These are phyloP conservation scores for Tetragnatha montana DNA, from an alignment of 2,888 invertebrate genomes.

Conservation along the genomic window DNA sequence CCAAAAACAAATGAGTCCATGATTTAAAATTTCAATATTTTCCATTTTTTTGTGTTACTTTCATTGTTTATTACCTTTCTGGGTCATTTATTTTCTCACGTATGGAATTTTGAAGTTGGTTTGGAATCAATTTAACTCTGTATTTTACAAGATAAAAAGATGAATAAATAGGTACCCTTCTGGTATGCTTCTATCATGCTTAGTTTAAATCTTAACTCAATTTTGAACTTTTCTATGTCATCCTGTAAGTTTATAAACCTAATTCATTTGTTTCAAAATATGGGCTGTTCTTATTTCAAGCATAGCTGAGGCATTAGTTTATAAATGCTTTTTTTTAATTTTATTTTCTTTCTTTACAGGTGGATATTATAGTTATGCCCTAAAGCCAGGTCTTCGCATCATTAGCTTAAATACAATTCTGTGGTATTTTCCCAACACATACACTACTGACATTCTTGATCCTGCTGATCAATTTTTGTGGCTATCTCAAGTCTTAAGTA, in stretches of 20 bases:
- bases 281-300: conserved; percentile 21
- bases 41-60: too few species aligned
- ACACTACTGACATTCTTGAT: conserved; percentile 41
- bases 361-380: conserved; percentile 50
- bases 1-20: too few species aligned
- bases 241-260: background rate
- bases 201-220: background rate
- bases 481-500: conserved; percentile 37
- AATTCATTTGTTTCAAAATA: background rate
- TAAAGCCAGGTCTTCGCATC: conserved; percentile 53
- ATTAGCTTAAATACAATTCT: conserved; percentile 66
- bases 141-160: too few species aligned
- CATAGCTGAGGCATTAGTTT: background rate
- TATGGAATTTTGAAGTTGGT: too few species aligned
- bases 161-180: too few species aligned
- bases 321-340: background rate
- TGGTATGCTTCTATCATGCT: too few species aligned
- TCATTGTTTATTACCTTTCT: too few species aligned
- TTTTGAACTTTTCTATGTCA: background rate
- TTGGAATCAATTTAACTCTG: too few species aligned
- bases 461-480: conserved; percentile 61
- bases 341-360: conserved; percentile 35
- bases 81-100: too few species aligned
- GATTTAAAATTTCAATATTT: too few species aligned
- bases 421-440: conserved; percentile 53